Evolutionary conservation across 1,140 invertebrate species (phyloP), one percentile per base, ranked within the genome.

Genomic region (Drosophila bipectinata): DNA sequence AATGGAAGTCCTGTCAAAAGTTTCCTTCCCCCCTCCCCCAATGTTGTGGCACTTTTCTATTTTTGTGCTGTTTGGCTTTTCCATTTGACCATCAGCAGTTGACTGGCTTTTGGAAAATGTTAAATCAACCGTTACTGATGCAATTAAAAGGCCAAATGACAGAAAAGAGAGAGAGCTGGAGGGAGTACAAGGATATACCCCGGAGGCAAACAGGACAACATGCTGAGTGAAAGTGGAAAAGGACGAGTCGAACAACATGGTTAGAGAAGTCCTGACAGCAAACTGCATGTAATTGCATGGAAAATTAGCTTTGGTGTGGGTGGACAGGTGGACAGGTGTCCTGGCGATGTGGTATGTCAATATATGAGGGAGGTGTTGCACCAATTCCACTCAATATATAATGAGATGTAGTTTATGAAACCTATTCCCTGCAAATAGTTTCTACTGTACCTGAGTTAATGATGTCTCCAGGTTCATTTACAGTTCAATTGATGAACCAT

Each of bases 41-140:
- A 0, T 1, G 15, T 15, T 15, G 15, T 15, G 15, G 26, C 37
- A 30, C 15, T 28, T 30, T 37, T 39, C 47, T 48, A 30, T 37
- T 53, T 53, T 54, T 32, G 18, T 32, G 14, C 45, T 15, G 12
- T 41, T 51, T 49, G 21, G 2, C 8, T 28, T 62, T 52, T 72
- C 48, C 18, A 64, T 81, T 77, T 49, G 26, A 34, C 8, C 8
- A 34, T 55, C 61, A 54, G 64, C 59, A 71, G 72, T 62, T 72
- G 61, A 69, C 51, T 68, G 24, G 72, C 78, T 67, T 67, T 72
- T 67, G 64, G 68, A 71, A 82, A 64, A 72, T 55, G 66, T 88
- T 83, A 84, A 87, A 88, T 87, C 83, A 88, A 87, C 62, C 84
- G 76, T 63, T 59, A 77, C 63, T 88, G 72, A 87, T 89, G 80